Conservation (phyloP, 2,888 invertebrate species). For the Mesorhabditis spiculigera region DNA sequence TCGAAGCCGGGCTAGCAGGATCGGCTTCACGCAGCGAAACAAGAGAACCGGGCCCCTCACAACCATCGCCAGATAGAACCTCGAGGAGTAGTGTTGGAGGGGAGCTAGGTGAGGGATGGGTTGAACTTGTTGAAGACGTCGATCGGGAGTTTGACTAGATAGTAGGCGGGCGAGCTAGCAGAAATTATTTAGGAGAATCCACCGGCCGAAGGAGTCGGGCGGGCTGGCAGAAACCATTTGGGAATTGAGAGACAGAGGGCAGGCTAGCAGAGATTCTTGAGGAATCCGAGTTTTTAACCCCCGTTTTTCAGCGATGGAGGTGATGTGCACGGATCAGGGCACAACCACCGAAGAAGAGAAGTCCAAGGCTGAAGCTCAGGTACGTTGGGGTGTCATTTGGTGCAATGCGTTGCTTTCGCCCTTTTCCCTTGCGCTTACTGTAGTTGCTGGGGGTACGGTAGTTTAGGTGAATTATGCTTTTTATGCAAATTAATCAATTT, state of each 20-base stretch:
- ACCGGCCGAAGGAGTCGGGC: too few relatives aligned
- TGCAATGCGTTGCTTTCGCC: not conserved
- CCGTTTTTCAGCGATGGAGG: slow-evolving; percentile 46
- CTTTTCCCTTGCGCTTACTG: not conserved
- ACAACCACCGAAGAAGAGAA: slow-evolving; percentile 19
- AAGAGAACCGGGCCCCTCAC: slow-evolving; percentile 10
- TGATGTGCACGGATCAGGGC: slow-evolving; percentile 24
- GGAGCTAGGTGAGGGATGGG: slow-evolving; percentile 14
- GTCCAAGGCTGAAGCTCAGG: not conserved
- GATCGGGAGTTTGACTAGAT: too few relatives aligned
- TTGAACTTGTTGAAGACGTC: too few relatives aligned
- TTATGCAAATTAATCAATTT: too few relatives aligned
- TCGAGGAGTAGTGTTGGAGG: slow-evolving; percentile 15
- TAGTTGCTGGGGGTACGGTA: too few relatives aligned
- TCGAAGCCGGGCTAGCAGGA: slow-evolving; percentile 36
- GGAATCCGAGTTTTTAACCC: not conserved
- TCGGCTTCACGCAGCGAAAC: slow-evolving; percentile 13
- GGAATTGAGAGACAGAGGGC: too few relatives aligned
- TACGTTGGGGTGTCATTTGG: slow-evolving; percentile 1
- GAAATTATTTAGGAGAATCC: too few relatives aligned
- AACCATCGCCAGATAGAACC: slow-evolving; percentile 27
- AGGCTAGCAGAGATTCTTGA: not conserved
- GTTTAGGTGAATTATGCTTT: too few relatives aligned
- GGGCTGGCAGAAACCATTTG: too few relatives aligned
- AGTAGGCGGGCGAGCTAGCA: too few relatives aligned